Conservation (phyloP, 2,888 invertebrate species). For the Scaptomyza polygonia region DNA sequence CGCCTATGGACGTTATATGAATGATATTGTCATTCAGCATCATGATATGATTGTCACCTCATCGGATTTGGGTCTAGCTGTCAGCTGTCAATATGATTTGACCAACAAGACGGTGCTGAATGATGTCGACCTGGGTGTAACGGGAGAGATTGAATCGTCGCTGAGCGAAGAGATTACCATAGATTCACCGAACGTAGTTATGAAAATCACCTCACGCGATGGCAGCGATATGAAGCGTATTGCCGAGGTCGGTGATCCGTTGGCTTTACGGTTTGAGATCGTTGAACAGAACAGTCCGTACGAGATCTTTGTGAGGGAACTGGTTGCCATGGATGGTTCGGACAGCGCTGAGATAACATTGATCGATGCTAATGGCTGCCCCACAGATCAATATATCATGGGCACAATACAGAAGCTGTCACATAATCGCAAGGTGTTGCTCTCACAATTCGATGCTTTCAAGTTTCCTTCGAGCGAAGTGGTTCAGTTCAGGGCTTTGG, state of each 20-base stretch:
- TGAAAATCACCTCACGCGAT: slow-evolving; percentile 95
- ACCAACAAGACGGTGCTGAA: slow-evolving; percentile 97
- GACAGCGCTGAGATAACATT: slow-evolving; percentile 96
- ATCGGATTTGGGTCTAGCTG: slow-evolving; percentile 95
- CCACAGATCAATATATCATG: slow-evolving; percentile 97
- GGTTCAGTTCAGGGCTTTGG: slow-evolving; percentile 96
- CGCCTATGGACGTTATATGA: slow-evolving; percentile 92
- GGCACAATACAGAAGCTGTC: slow-evolving; percentile 95
- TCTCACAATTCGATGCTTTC: slow-evolving; percentile 97
- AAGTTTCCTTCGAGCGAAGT: slow-evolving; percentile 98
- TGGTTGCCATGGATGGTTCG: slow-evolving; percentile 97
- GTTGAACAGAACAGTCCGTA: slow-evolving; percentile 96
- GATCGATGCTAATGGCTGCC: slow-evolving; percentile 96
- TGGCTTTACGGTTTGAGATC: slow-evolving; percentile 96
- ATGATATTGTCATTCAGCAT: slow-evolving; percentile 97
- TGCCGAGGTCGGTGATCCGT: slow-evolving; percentile 96
- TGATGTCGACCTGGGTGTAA: slow-evolving; percentile 94
- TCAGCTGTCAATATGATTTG: slow-evolving; percentile 96
- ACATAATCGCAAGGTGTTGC: slow-evolving; percentile 91
- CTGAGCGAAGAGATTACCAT: slow-evolving; percentile 96
- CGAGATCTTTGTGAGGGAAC: slow-evolving; percentile 97
- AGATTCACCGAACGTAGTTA: slow-evolving; percentile 96
- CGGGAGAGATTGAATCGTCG: slow-evolving; percentile 93
- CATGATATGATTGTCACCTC: slow-evolving; percentile 98
- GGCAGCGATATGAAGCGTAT: slow-evolving; percentile 93